These are phyloP conservation scores for Psix sp. DNA, from an alignment of 1,140 invertebrate genomes.

Conservation along the genomic window DNA sequence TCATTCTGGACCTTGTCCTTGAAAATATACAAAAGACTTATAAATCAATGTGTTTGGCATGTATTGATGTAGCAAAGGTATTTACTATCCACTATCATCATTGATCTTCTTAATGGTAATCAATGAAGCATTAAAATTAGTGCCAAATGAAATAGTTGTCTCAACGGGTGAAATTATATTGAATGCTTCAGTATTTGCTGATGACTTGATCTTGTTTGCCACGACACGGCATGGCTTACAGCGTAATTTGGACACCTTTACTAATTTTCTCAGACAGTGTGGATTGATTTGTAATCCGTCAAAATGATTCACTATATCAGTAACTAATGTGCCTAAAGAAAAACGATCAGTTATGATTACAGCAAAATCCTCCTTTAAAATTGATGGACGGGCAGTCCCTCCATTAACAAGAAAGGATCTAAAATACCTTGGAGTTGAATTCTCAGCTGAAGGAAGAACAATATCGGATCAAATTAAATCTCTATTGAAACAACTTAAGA, in stretches of 20 bases:
- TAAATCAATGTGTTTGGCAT: slow-evolving; percentile 33
- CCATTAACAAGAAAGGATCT: no score
- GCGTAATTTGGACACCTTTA: slow-evolving; percentile 1
- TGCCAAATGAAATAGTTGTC: slow-evolving; percentile 13
- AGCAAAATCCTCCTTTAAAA: background rate
- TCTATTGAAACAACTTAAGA: no score
- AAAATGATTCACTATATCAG: slow-evolving; percentile 65
- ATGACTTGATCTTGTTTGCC: slow-evolving; percentile 69
- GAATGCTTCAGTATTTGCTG: slow-evolving; percentile 69
- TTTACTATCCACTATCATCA: slow-evolving; percentile 28
- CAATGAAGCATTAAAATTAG: slow-evolving; percentile 1
- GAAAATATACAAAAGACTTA: background rate
- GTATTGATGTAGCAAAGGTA: slow-evolving; percentile 45
- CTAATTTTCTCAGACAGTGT: slow-evolving; percentile 36
- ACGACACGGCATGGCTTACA: slow-evolving; percentile 57
- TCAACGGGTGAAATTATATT: slow-evolving; percentile 9
- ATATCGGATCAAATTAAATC: no score
- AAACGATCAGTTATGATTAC: slow-evolving; percentile 32
- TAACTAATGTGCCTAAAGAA: slow-evolving; percentile 49
- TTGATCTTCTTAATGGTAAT: slow-evolving; percentile 8
- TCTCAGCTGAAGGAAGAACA: no score
- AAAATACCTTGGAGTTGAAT: no score
- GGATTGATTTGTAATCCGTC: slow-evolving; percentile 62
- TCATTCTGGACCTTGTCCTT: slow-evolving; percentile 9
- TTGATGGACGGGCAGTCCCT: background rate